These are phyloP conservation scores for Drepana arcuata DNA, from an alignment of 1,140 invertebrate genomes.

Conservation along the genomic window DNA sequence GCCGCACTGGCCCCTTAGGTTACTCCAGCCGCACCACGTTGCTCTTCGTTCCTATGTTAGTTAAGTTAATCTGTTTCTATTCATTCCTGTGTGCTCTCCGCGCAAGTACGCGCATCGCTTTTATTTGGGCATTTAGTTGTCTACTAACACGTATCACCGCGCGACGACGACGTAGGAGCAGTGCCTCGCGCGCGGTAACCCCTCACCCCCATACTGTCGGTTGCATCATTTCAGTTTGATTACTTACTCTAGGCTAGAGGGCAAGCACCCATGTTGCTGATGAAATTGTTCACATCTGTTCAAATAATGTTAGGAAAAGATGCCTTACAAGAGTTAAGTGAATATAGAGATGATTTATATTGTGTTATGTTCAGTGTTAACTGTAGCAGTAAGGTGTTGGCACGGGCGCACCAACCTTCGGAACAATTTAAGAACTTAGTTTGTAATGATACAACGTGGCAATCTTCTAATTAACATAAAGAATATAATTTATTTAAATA, in stretches of 20 bases:
- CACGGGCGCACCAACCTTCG: constrained; percentile 51
- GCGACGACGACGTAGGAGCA: no score
- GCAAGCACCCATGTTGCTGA: constrained; percentile 59
- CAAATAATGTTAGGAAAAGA: constrained; percentile 66
- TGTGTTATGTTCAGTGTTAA: constrained; percentile 65
- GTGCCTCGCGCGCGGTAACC: no score
- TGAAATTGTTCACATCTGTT: constrained; percentile 47
- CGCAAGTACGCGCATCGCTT: no score
- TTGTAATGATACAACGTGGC: constrained; percentile 66
- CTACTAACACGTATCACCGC: no score
- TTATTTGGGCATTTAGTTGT: no score
- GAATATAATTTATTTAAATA: constrained; percentile 70
- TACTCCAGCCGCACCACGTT: constrained; percentile 43
- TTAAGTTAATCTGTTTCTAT: constrained; percentile 63
- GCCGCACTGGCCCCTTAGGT: constrained; percentile 55
- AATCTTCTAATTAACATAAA: constrained; percentile 70
- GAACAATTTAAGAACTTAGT: constrained; percentile 70
- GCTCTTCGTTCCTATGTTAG: constrained; percentile 60
- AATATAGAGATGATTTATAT: constrained; percentile 67
- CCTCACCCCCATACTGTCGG: constrained; percentile 10
- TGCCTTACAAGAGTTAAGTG: constrained; percentile 68
- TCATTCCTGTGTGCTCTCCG: constrained; percentile 42
- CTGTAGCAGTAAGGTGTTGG: constrained; percentile 63
- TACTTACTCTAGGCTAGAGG: constrained; percentile 46
- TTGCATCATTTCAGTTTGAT: constrained; percentile 32